These are phyloP conservation scores for Sciurus vulgaris DNA, from an alignment of 2,797 vertebrate species.

Conservation along the genomic window DNA sequence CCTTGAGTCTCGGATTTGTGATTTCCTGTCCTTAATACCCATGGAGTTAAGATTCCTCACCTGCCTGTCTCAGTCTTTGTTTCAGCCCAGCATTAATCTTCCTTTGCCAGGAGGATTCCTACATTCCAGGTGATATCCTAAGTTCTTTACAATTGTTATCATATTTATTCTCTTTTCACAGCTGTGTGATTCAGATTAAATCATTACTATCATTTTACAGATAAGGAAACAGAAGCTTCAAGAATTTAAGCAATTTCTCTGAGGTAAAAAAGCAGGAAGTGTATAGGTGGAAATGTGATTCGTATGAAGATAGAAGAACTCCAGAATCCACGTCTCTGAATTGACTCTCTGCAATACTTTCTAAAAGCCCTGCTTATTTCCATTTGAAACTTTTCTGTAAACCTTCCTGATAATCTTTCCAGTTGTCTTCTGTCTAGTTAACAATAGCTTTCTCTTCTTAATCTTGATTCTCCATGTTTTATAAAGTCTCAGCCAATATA, in stretches of 20 bases:
- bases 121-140: not conserved
- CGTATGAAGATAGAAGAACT: not conserved
- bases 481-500: not conserved
- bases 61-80: not conserved
- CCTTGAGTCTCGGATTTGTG: not conserved
- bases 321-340: not conserved
- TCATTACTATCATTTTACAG: not conserved
- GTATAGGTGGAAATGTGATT: not conserved
- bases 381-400: not conserved
- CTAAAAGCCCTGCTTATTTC: not conserved
- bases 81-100: not conserved
- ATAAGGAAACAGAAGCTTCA: not conserved
- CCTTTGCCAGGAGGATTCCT: not conserved
- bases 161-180: not conserved
- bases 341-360: not conserved
- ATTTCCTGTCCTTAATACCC: not conserved
- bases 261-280: not conserved
- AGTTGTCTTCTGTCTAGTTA: not conserved
- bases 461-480: not conserved
- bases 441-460: not conserved
- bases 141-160: not conserved
- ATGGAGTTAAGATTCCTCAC: not conserved
- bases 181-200: not conserved
- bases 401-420: not conserved
- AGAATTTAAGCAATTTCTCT: not conserved